Conservation (phyloP, 2,113 vertebrate species). For the Hemichromis elongatus region DNA sequence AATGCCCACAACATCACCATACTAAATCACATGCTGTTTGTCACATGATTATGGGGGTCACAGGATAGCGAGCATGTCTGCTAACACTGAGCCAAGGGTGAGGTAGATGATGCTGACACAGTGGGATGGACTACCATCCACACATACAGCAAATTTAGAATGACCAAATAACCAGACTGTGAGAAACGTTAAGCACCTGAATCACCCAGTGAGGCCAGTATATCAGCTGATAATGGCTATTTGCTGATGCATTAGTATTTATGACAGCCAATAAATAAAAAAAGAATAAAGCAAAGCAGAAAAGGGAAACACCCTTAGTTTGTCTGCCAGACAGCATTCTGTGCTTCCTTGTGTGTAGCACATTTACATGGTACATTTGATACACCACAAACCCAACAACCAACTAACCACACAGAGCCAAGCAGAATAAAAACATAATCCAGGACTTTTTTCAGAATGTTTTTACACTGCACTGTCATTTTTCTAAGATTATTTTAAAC, state of each 20-base stretch:
- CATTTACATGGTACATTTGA: accelerated
- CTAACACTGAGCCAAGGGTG: neutral
- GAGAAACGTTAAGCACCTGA: neutral
- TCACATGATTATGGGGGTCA: neutral
- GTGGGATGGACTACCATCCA: neutral
- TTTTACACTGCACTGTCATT: neutral
- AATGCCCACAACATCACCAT: neutral
- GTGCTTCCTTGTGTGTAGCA: neutral
- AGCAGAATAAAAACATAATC: neutral
- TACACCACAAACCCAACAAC: neutral
- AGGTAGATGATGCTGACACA: neutral
- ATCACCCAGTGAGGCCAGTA: neutral
- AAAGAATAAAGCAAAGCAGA: neutral
- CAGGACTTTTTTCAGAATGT: accelerated
- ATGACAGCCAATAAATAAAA: accelerated
- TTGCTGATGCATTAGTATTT: accelerated
- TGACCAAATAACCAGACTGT: accelerated
- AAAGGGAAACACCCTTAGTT: neutral
- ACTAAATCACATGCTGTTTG: neutral
- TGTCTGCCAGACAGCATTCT: neutral
- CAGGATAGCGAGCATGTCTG: neutral
- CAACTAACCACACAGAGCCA: accelerated
- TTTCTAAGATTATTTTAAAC: neutral
- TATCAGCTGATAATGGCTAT: neutral
- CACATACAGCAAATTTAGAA: neutral